Conservation (phyloP, 1,140 invertebrate species). For the Chlorops oryzae region DNA sequence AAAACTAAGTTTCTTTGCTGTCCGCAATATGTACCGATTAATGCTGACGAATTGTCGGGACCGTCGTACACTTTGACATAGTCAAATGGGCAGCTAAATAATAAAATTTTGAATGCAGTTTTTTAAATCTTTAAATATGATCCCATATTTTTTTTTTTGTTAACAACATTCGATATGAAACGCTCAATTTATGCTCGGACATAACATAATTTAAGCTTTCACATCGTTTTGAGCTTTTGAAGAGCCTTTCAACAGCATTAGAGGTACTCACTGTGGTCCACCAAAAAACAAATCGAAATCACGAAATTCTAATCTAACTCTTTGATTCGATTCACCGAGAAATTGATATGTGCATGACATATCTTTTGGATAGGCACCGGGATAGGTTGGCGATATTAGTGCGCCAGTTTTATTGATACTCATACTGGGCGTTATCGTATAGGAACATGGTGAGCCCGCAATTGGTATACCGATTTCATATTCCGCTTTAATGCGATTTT, state of each 20-base stretch:
- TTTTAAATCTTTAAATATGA: too few species aligned
- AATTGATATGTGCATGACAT: constrained; percentile 90
- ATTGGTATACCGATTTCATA: constrained; percentile 86
- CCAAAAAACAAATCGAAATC: constrained; percentile 99
- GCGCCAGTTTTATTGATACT: constrained; percentile 72
- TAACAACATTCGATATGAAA: too few species aligned
- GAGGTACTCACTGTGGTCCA: constrained; percentile 87
- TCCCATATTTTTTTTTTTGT: too few species aligned
- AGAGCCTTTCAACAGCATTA: too few species aligned
- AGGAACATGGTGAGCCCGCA: constrained; percentile 73
- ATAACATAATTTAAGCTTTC: too few species aligned
- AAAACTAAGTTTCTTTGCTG: constrained; percentile 92
- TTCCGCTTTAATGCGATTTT: constrained; percentile 54
- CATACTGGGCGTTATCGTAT: constrained; percentile 72
- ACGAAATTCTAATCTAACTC: constrained; percentile 92
- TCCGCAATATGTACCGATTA: constrained; percentile 96
- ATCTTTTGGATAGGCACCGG: constrained; percentile 96
- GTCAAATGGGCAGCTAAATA: constrained; percentile 99
- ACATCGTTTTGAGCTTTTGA: too few species aligned
- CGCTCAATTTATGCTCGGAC: too few species aligned
- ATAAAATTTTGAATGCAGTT: too few species aligned
- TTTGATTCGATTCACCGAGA: constrained; percentile 79
- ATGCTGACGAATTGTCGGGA: constrained; percentile 69
- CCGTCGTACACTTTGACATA: constrained; percentile 96
- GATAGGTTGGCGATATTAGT: constrained; percentile 95